phyloP scores from a whole-genome alignment of 2,888 invertebrate genomes.

The Leptopilina drosophilae region DNA sequence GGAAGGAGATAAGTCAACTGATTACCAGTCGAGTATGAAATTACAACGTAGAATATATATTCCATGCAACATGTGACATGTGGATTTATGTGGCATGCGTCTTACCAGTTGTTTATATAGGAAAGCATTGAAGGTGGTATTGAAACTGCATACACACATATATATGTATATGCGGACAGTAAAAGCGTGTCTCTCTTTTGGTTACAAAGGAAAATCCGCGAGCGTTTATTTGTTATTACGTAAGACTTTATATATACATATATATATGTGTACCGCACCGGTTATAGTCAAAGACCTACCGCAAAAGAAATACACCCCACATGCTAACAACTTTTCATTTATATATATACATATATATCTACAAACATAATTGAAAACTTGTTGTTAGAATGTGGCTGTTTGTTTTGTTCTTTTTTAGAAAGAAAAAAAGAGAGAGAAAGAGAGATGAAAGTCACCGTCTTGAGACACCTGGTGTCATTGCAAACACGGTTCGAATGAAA shows the following conservation, averaged over 20 bases:
- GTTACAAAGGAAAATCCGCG: slow-evolving; percentile 52
- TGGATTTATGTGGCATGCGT: slow-evolving; percentile 34
- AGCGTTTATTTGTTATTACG: slow-evolving; percentile 40
- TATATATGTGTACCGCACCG: slow-evolving; percentile 15
- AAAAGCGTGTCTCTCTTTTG: slow-evolving; percentile 35
- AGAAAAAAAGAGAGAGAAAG: too few relatives aligned
- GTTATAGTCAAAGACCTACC: slow-evolving; percentile 57
- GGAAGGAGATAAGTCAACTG: slow-evolving; percentile 31
- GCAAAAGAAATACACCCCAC: slow-evolving; percentile 55
- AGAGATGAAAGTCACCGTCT: slow-evolving; percentile 34
- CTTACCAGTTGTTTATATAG: slow-evolving; percentile 16
- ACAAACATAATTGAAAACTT: too few relatives aligned
- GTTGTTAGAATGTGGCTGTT: too few relatives aligned
- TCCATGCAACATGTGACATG: slow-evolving; percentile 30
- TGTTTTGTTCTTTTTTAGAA: too few relatives aligned
- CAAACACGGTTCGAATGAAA: not conserved
- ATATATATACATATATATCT: too few relatives aligned
- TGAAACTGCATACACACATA: not conserved
- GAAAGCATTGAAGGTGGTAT: slow-evolving; percentile 1
- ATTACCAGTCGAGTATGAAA: slow-evolving; percentile 31
- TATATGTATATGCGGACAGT: not conserved
- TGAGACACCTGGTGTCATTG: slow-evolving; percentile 7
- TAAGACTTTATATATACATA: slow-evolving; percentile 8
- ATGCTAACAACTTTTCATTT: slow-evolving; percentile 43
- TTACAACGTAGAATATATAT: slow-evolving; percentile 26